Conservation (phyloP, 2,888 invertebrate species). For the Agonopterix subpropinquella region DNA sequence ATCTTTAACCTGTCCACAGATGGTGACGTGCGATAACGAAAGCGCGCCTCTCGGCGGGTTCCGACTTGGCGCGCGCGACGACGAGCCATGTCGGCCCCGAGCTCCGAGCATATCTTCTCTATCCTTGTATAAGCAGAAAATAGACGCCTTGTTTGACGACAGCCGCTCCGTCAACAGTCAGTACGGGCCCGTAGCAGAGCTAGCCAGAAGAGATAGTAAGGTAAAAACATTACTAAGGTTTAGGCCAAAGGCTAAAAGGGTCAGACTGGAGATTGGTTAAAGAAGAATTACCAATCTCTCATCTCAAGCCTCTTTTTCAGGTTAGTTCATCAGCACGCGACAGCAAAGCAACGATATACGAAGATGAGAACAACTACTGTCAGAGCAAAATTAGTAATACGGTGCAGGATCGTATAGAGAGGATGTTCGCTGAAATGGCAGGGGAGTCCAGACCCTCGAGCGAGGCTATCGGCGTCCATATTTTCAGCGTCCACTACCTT, state of each 20-base stretch:
- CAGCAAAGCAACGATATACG: slow-evolving; percentile 47
- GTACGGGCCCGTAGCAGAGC: slow-evolving; percentile 29
- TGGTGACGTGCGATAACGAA: slow-evolving; percentile 67
- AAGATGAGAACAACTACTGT: slow-evolving; percentile 61
- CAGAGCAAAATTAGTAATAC: slow-evolving; percentile 75
- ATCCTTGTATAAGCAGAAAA: slow-evolving; percentile 87
- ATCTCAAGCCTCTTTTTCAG: slow-evolving; percentile 26
- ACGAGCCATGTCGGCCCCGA: slow-evolving; percentile 50
- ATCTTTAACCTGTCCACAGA: slow-evolving; percentile 29
- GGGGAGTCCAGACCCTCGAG: slow-evolving; percentile 67
- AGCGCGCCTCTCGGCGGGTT: slow-evolving; percentile 56
- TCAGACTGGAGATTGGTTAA: neutral
- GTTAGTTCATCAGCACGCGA: slow-evolving; percentile 44
- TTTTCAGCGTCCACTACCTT: slow-evolving; percentile 86
- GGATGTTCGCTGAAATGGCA: slow-evolving; percentile 87
- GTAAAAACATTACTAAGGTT: slow-evolving; percentile 19
- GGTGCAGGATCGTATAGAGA: slow-evolving; percentile 90
- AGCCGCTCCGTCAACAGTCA: slow-evolving; percentile 76
- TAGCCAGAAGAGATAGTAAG: slow-evolving; percentile 53
- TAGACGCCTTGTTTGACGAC: slow-evolving; percentile 90
- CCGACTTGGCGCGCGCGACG: slow-evolving; percentile 57
- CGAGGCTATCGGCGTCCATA: slow-evolving; percentile 73
- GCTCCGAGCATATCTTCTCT: slow-evolving; percentile 71
- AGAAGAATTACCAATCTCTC: too few species aligned
- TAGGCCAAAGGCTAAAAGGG: neutral